Conservation (phyloP, 2,888 invertebrate species). For the Malthinus flaveolus region DNA sequence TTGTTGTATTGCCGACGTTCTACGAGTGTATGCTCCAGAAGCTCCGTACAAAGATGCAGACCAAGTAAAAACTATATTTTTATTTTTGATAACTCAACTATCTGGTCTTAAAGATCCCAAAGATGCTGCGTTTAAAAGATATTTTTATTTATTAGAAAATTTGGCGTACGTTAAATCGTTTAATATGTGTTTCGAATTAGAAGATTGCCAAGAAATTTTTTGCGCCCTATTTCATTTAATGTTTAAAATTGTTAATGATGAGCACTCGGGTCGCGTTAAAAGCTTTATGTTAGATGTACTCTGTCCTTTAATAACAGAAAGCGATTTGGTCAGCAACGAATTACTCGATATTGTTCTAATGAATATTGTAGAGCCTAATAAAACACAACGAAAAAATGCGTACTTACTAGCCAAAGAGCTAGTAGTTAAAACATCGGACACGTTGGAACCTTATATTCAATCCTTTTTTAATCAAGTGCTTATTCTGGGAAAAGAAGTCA, state of each 20-base stretch:
- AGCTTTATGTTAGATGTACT: constrained; percentile 96
- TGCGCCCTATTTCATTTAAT: constrained; percentile 90
- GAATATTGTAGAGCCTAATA: constrained; percentile 92
- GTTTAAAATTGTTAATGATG: constrained; percentile 95
- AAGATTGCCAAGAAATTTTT: constrained; percentile 97
- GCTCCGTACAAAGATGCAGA: constrained; percentile 96
- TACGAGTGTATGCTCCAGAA: constrained; percentile 95
- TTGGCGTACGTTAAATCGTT: constrained; percentile 97
- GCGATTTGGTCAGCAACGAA: constrained; percentile 93
- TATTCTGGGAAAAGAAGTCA: constrained; percentile 90
- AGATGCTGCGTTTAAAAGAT: constrained; percentile 95
- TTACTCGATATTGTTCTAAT: constrained; percentile 90
- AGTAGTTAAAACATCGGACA: constrained; percentile 87
- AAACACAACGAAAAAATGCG: constrained; percentile 86
- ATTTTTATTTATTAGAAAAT: constrained; percentile 96
- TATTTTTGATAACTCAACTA: constrained; percentile 92
- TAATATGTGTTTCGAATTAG: constrained; percentile 97
- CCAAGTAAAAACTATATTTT: constrained; percentile 89
- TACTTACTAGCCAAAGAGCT: constrained; percentile 90
- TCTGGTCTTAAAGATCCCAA: constrained; percentile 94
- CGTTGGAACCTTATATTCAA: constrained; percentile 93
- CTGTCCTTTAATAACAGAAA: constrained; percentile 91
- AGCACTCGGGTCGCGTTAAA: constrained; percentile 94
- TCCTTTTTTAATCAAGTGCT: constrained; percentile 97
- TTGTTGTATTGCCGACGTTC: constrained; percentile 96